Percentiles rank a stretch among this genome's conserved stretches.
phyloP scores from a whole-genome alignment of 2,888 invertebrate species.

The Macrophya annulata region DNA sequence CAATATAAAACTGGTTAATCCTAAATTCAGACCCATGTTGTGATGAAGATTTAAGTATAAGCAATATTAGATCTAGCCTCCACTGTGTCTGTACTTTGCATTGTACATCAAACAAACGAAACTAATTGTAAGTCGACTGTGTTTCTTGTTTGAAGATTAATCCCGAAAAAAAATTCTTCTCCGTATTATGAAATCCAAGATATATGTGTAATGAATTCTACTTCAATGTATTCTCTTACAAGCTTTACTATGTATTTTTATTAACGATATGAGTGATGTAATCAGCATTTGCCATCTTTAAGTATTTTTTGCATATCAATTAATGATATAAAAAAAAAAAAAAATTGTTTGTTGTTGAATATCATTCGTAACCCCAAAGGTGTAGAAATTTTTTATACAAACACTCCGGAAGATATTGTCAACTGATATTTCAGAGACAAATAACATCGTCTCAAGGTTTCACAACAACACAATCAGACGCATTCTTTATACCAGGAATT shows the following conservation, averaged over 20 bases:
- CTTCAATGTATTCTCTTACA: not conserved
- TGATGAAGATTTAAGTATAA: too few relatives aligned
- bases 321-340: too few relatives aligned
- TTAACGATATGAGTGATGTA: too few relatives aligned
- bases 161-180: not conserved
- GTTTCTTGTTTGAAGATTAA: not conserved
- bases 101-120: not conserved
- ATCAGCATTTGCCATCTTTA: too few relatives aligned
- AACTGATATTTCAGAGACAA: not conserved
- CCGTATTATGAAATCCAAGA: not conserved
- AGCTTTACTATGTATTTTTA: too few relatives aligned
- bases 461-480: not conserved
- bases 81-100: not conserved
- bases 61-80: not conserved
- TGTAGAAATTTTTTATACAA: too few relatives aligned
- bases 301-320: too few relatives aligned
- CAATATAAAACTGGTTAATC: too few relatives aligned
- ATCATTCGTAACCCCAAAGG: too few relatives aligned
- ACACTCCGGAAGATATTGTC: too few relatives aligned
- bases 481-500: not conserved
- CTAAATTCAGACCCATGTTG: too few relatives aligned
- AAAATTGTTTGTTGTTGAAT: too few relatives aligned
- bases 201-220: not conserved
- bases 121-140: not conserved
- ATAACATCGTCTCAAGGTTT: conserved; percentile 1